These are phyloP conservation scores for Onychomys leucogaster DNA, from an alignment of 2,797 vertebrate species.

Conservation along the genomic window DNA sequence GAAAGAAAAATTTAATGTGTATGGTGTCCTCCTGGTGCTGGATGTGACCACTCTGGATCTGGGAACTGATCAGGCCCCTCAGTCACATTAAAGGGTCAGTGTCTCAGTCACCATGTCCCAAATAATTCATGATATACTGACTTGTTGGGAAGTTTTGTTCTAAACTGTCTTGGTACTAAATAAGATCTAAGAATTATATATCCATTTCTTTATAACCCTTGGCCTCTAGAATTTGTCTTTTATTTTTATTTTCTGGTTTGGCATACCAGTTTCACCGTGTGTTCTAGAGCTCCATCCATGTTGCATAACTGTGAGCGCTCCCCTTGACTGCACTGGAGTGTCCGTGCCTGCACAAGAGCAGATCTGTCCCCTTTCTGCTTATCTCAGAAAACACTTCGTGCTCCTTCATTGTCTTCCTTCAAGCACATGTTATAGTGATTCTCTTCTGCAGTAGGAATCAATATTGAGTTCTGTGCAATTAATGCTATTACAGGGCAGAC, in stretches of 20 bases:
- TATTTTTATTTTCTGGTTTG: not conserved
- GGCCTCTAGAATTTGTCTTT: not conserved
- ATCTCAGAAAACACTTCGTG: not conserved
- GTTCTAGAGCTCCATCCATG: not conserved
- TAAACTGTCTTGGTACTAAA: not conserved
- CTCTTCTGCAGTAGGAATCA: slow-evolving; percentile 39
- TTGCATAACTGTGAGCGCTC: not conserved
- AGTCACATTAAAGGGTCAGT: not conserved
- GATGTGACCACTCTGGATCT: not conserved
- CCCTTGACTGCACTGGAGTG: not conserved
- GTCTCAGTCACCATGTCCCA: not conserved
- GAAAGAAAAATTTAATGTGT: not conserved
- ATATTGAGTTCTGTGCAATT: slow-evolving; percentile 55
- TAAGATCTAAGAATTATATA: not conserved
- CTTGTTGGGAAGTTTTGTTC: not conserved
- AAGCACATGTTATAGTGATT: not conserved
- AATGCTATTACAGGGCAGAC: slow-evolving; percentile 4
- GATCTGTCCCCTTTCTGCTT: not conserved
- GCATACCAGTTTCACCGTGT: not conserved
- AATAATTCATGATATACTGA: not conserved
- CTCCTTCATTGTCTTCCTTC: not conserved
- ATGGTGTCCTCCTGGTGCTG: not conserved
- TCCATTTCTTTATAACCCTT: not conserved
- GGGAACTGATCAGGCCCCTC: not conserved
- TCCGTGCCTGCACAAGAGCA: not conserved